Percentiles rank a stretch among this genome's conserved stretches.
Evolutionary conservation across 2,113 vertebrate species (phyloP).

Genomic region (Trichechus manatus): DNA sequence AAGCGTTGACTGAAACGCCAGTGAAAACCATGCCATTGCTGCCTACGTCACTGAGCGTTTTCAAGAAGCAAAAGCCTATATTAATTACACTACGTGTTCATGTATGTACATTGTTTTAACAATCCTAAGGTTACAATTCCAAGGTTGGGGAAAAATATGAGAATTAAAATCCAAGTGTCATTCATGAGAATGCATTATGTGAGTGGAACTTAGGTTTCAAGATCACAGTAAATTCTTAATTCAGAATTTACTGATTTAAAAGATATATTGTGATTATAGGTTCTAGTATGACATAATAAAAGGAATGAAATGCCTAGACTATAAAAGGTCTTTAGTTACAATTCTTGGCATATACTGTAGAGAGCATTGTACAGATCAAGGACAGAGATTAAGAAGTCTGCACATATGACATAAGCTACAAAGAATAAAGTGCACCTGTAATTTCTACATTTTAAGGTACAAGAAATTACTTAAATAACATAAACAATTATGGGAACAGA

Average conservation of each 20-base stretch:
- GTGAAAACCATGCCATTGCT: neutral
- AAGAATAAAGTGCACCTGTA: slow-evolving; percentile 27
- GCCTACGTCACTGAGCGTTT: neutral
- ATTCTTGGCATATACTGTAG: slow-evolving; percentile 43
- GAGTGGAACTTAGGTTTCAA: slow-evolving; percentile 56
- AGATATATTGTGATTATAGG: slow-evolving; percentile 67
- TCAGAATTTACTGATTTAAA: slow-evolving; percentile 63
- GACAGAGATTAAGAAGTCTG: slow-evolving; percentile 26
- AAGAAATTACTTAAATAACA: slow-evolving; percentile 9
- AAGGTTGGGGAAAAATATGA: neutral
- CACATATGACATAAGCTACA: neutral
- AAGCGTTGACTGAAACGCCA: neutral
- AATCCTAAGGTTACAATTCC: neutral
- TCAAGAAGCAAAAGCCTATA: neutral
- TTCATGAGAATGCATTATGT: slow-evolving; percentile 40
- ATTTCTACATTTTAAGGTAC: neutral
- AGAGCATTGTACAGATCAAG: slow-evolving; percentile 25
- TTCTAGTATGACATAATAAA: slow-evolving; percentile 62
- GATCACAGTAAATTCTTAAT: slow-evolving; percentile 23
- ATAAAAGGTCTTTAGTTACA: slow-evolving; percentile 53
- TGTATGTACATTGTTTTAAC: neutral
- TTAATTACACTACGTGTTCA: slow-evolving; percentile 1
- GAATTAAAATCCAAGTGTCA: slow-evolving; percentile 31
- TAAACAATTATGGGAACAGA: neutral
- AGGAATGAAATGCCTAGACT: slow-evolving; percentile 52